phyloP scores from a whole-genome alignment of 2,113 vertebrate genomes.

The Misgurnus mizolepis region DNA sequence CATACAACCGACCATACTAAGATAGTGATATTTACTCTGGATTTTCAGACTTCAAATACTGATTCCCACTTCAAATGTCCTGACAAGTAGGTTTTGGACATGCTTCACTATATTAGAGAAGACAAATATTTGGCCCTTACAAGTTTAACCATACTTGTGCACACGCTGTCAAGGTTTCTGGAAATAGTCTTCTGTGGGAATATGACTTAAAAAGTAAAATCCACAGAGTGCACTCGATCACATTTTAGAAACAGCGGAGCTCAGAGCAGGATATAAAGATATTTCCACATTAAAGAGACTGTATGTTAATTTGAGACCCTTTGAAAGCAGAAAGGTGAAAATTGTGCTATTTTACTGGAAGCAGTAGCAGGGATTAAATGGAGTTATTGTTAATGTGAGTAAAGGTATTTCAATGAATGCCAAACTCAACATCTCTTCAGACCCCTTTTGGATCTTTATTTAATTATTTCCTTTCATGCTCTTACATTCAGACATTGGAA shows the following conservation, averaged over 20 bases:
- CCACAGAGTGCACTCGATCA: neutral
- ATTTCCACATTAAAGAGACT: slow-evolving; percentile 15
- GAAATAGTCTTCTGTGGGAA: slow-evolving; percentile 18
- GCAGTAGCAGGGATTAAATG: slow-evolving; percentile 63
- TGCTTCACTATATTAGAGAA: too few relatives aligned
- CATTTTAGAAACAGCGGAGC: neutral
- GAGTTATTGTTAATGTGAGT: slow-evolving; percentile 64
- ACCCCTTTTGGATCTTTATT: slow-evolving; percentile 42
- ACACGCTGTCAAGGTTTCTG: neutral
- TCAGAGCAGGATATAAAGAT: neutral
- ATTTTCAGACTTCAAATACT: too few relatives aligned
- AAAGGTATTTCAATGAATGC: slow-evolving; percentile 64
- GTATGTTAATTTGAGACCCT: slow-evolving; percentile 9
- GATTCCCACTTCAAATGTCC: too few relatives aligned
- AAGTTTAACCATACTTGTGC: too few relatives aligned
- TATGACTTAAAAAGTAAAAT: slow-evolving; percentile 33
- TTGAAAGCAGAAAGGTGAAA: slow-evolving; percentile 46
- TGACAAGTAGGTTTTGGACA: too few relatives aligned
- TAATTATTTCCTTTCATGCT: slow-evolving; percentile 56
- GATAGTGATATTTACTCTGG: too few relatives aligned
- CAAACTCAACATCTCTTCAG: slow-evolving; percentile 71
- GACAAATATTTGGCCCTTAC: too few relatives aligned
- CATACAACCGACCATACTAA: too few relatives aligned
- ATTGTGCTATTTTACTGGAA: slow-evolving; percentile 57
- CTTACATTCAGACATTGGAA: neutral